phyloP scores from a whole-genome alignment of 2,797 vertebrate genomes.

The Gymnopithys bicolor region DNA sequence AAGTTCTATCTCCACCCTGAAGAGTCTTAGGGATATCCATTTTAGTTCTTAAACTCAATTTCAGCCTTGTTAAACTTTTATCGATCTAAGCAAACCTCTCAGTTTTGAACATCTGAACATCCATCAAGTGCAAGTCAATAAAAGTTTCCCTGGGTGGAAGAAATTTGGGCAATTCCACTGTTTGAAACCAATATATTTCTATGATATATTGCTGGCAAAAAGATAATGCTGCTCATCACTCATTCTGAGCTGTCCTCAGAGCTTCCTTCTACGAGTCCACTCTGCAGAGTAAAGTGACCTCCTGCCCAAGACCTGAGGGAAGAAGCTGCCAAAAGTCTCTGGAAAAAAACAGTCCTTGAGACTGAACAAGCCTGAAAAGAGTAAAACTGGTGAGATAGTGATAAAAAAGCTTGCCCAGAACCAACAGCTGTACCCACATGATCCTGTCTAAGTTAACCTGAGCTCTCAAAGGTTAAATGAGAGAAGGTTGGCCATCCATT shows the following conservation, averaged over 20 bases:
- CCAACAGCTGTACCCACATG: not conserved
- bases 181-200: not conserved
- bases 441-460: not conserved
- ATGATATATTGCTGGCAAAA: not conserved
- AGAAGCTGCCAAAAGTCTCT: not conserved
- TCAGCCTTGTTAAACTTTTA: not conserved
- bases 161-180: not conserved
- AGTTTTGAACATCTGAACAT: not conserved
- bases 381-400: not conserved
- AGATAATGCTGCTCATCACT: not conserved
- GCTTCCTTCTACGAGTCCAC: not conserved
- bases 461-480: not conserved
- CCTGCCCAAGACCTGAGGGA: not conserved
- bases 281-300: not conserved
- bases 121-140: not conserved
- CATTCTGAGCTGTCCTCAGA: not conserved
- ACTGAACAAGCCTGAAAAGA: not conserved
- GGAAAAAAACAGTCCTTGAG: not conserved
- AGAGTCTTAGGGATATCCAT: not conserved
- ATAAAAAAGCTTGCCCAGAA: not conserved
- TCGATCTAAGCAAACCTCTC: not conserved
- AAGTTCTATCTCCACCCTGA: not conserved
- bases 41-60: not conserved
- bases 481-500: not conserved
- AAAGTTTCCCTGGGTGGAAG: not conserved